Evolutionary conservation across 2,888 invertebrate genomes (phyloP), one percentile per base, ranked within the genome.

Genomic region (Frankliniella intonsa): DNA sequence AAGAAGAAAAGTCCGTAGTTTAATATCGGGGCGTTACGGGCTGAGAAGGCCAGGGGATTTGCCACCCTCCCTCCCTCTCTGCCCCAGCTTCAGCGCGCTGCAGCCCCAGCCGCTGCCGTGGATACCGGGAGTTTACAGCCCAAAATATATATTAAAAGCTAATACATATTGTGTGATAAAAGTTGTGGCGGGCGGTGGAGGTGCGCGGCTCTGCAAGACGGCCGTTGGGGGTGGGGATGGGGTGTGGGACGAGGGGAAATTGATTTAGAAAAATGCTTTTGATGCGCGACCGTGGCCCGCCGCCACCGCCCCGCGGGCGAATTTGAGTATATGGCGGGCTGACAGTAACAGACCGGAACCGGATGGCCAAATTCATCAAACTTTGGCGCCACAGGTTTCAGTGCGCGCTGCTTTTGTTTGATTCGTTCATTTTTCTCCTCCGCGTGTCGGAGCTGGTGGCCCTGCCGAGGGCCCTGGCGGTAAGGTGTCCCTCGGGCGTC

Each of bases 131-230:
- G 2, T 25, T 76, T 76, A 76, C 69, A 22, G 69, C 69, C 69
- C 69, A 25, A 76, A 76, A 76, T 76, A 76, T 76, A 76, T 76
- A 76, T 76, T 76, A 76, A 76, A 76, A 76, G 69, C 69, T 76
- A 76, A 76, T 76, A 76, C 69, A 25, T 76, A 76, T 76, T 76
- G 69, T 76, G 69, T 25, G 69, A 25, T 76, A 76, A 76, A 76
- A 76, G 69, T 76, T 76, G 69, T 12, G 62, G 62, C 62, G 62
- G 38, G 14, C 62, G 62, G 62, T 17, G 62, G 62, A 38, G 38
- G 38, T 38, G 38, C 38, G 38, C 62, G 11, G 62, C 62, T n/a
- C 19, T 62, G 17, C 62, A 62, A 62, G 62, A 62, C 62, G 17
- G 55, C 12, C 62, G 17, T 10, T 14, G 17, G 62, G 0, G 62